Conservation (phyloP, 2,888 invertebrate genomes). For the Ennomos quercinarius region DNA sequence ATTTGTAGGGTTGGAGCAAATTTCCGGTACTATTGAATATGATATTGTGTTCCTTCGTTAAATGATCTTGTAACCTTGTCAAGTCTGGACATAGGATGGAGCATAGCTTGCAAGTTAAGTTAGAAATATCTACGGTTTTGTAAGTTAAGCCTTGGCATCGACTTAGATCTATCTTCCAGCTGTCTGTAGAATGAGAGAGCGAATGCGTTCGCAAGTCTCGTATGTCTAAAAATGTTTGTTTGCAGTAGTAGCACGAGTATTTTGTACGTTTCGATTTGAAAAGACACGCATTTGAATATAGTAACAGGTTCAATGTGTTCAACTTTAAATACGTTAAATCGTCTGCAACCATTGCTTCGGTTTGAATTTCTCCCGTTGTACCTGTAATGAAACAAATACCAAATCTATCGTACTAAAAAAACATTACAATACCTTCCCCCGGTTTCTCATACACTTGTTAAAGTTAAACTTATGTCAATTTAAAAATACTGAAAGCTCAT, state of each 20-base stretch:
- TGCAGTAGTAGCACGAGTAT: slow-evolving; percentile 59
- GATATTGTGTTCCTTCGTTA: slow-evolving; percentile 48
- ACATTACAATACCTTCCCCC: too few species aligned
- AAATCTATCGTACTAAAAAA: too few species aligned
- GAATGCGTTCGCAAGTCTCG: slow-evolving; percentile 52
- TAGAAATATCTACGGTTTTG: slow-evolving; percentile 60
- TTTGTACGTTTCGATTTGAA: slow-evolving; percentile 59
- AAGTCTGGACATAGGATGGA: slow-evolving; percentile 42
- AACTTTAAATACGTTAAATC: slow-evolving; percentile 8
- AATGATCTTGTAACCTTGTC: slow-evolving; percentile 48
- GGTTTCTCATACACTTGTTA: too few species aligned
- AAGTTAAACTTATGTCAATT: too few species aligned
- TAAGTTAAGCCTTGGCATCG: slow-evolving; percentile 47
- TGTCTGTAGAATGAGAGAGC: slow-evolving; percentile 41
- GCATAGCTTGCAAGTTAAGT: slow-evolving; percentile 58
- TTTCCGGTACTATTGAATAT: slow-evolving; percentile 46
- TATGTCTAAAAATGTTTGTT: slow-evolving; percentile 49
- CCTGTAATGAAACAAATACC: too few species aligned
- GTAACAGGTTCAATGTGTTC: slow-evolving; percentile 58
- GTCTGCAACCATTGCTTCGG: not conserved
- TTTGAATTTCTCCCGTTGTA: not conserved
- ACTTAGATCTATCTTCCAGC: slow-evolving; percentile 36
- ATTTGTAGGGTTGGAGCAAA: slow-evolving; percentile 56
- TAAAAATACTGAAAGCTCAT: too few species aligned
- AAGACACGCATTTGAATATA: slow-evolving; percentile 62